phyloP scores from a whole-genome alignment of 2,888 invertebrate genomes.

The Cheilosia impressa region DNA sequence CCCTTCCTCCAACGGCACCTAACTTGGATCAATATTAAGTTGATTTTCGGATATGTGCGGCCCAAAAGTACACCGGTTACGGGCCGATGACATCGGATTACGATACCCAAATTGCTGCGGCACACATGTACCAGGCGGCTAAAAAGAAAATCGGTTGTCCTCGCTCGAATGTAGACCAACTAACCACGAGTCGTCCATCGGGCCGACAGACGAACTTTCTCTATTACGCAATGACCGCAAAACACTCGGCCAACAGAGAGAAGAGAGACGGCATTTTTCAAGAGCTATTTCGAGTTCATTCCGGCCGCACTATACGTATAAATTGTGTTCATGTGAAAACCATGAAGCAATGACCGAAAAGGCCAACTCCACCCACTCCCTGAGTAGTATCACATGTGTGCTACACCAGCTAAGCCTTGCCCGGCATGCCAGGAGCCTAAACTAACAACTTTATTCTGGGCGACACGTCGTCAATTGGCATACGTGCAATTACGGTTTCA shows the following conservation, averaged over 20 bases:
- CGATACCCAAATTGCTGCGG: slow-evolving; percentile 60
- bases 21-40: slow-evolving; percentile 46
- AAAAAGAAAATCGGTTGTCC: slow-evolving; percentile 54
- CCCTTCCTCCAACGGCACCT: not conserved
- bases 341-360: slow-evolving; percentile 66
- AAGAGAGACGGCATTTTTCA: slow-evolving; percentile 23
- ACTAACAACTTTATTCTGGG: slow-evolving; percentile 69
- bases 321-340: slow-evolving; percentile 61
- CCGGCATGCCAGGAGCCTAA: slow-evolving; percentile 53
- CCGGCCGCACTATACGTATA: slow-evolving; percentile 45
- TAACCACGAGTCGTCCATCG: slow-evolving; percentile 28
- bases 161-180: slow-evolving; percentile 48
- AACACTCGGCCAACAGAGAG: slow-evolving; percentile 37
- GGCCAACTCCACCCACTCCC: slow-evolving; percentile 29
- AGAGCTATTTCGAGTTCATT: slow-evolving; percentile 50
- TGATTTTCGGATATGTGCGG: slow-evolving; percentile 44
- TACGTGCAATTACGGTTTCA: slow-evolving; percentile 74
- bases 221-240: slow-evolving; percentile 69
- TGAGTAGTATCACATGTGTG: slow-evolving; percentile 1
- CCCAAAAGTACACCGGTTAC: slow-evolving; percentile 30
- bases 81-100: slow-evolving; percentile 62
- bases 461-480: slow-evolving; percentile 75
- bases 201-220: slow-evolving; percentile 64
- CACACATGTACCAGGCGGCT: slow-evolving; percentile 12
- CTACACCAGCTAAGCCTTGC: slow-evolving; percentile 37